Percentiles rank a stretch among this genome's conserved stretches.
These are phyloP conservation scores for Lithophane leautieri DNA, from an alignment of 2,888 invertebrate species.

Conservation along the genomic window DNA sequence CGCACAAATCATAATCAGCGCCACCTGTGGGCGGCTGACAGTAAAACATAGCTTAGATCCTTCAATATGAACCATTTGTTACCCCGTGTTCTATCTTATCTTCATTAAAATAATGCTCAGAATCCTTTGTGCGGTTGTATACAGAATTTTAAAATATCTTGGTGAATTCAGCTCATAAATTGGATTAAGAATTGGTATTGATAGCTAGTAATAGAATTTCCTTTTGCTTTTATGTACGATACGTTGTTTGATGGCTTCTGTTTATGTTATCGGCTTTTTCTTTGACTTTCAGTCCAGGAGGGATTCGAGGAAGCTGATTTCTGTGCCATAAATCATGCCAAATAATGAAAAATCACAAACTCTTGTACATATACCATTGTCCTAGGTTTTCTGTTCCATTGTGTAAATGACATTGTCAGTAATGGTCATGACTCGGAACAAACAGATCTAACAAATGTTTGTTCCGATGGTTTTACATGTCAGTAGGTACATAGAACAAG, in stretches of 20 bases:
- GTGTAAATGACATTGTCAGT: slow-evolving; percentile 27
- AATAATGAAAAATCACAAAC: slow-evolving; percentile 3
- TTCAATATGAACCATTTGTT: slow-evolving; percentile 55
- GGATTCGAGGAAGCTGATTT: slow-evolving; percentile 16
- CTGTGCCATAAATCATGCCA: slow-evolving; percentile 9
- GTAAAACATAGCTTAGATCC: slow-evolving; percentile 67
- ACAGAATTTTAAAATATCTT: slow-evolving; percentile 54
- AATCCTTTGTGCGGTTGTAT: slow-evolving; percentile 28
- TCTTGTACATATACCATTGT: neutral
- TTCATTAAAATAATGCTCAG: slow-evolving; percentile 29
- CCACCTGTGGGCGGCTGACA: slow-evolving; percentile 77
- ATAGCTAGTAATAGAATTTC: slow-evolving; percentile 63
- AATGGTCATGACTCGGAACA: slow-evolving; percentile 43
- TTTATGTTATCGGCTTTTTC: slow-evolving; percentile 35
- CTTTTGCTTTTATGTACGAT: slow-evolving; percentile 55
- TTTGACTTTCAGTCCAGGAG: slow-evolving; percentile 37
- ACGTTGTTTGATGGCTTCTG: slow-evolving; percentile 38
- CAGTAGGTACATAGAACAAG: slow-evolving; percentile 10
- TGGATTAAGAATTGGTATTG: slow-evolving; percentile 61
- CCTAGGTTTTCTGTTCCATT: slow-evolving; percentile 26
- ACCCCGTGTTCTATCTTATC: slow-evolving; percentile 49
- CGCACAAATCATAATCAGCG: slow-evolving; percentile 80
- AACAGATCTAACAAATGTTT: slow-evolving; percentile 41
- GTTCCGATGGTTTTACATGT: slow-evolving; percentile 29
- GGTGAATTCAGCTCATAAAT: slow-evolving; percentile 59